phyloP scores from a whole-genome alignment of 1,140 invertebrate genomes.

The Popillia japonica region DNA sequence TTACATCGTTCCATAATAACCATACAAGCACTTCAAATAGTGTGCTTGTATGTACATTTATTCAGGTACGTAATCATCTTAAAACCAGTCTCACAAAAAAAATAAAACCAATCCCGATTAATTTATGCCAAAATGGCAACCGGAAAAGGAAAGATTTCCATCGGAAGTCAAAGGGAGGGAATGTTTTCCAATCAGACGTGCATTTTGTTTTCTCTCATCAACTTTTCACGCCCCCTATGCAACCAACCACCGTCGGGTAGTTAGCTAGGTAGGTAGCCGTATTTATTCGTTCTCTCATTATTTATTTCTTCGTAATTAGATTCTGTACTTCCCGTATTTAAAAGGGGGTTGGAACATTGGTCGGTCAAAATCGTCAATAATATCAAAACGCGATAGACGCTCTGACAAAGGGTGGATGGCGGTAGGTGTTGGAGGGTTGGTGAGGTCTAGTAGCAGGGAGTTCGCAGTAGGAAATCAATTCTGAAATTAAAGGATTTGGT shows the following conservation, averaged over 20 bases:
- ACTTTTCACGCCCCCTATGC: neutral
- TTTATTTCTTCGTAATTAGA: conserved; percentile 15
- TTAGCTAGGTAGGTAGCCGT: neutral
- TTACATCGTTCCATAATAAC: neutral
- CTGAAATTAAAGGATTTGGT: conserved; percentile 11
- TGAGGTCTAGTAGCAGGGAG: neutral
- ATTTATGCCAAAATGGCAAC: conserved; percentile 63
- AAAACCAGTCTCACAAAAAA: conserved; percentile 54
- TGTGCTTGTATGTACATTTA: too few species aligned
- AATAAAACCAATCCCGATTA: conserved; percentile 59
- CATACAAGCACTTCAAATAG: neutral
- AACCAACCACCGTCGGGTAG: too few species aligned
- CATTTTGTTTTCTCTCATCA: neutral
- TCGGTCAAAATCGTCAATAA: conserved; percentile 8
- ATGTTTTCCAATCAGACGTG: neutral
- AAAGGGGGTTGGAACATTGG: neutral
- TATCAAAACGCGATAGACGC: neutral
- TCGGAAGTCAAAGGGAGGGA: conserved; percentile 40
- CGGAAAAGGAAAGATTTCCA: conserved; percentile 60
- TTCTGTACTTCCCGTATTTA: neutral
- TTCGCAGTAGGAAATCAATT: conserved; percentile 15
- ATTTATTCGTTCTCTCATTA: neutral
- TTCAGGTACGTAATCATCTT: neutral
- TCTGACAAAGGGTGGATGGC: neutral
- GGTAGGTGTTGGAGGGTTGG: neutral